phyloP scores from a whole-genome alignment of 2,113 vertebrate species.

The Peucedramus taeniatus region DNA sequence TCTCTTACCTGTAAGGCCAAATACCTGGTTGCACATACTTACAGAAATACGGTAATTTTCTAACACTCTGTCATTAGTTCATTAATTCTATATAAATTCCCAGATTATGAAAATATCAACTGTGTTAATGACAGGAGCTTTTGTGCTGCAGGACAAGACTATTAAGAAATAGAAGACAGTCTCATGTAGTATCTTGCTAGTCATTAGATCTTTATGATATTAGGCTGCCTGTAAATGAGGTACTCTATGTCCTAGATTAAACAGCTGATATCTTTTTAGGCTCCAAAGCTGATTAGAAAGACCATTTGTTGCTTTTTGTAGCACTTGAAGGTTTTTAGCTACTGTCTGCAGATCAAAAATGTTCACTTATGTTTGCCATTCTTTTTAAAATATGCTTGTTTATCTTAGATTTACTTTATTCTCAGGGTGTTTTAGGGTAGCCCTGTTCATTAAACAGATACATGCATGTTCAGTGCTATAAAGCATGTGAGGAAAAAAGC shows the following conservation, averaged over 20 bases:
- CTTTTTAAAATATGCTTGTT: not conserved
- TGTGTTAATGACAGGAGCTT: not conserved
- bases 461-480: not conserved
- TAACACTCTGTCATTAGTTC: not conserved
- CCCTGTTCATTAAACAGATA: not conserved
- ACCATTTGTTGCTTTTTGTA: not conserved
- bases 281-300: not conserved
- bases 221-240: not conserved
- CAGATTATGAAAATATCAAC: not conserved
- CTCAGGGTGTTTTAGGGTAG: not conserved
- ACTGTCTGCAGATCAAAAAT: not conserved
- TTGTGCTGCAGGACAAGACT: not conserved
- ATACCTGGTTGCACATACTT: not conserved
- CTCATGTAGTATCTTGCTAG: not conserved
- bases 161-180: not conserved
- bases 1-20: not conserved
- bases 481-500: not conserved
- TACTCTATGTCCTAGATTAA: not conserved
- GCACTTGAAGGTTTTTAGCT: not conserved
- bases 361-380: not conserved
- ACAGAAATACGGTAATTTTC: not conserved
- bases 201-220: not conserved
- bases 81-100: not conserved
- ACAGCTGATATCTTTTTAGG: not conserved
- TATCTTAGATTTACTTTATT: not conserved